A percentile compares a stretch with the other conserved stretches of the same genome.
phyloP scores from a whole-genome alignment of 2,113 vertebrate species.

The Macaca fascicularis region T2T-MFA8v1.1 NC_088391.1:24468001-24468500 shows the following conservation, averaged over 20 bases:
- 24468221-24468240: too few relatives aligned
- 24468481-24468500: not conserved
- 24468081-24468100: too few relatives aligned
- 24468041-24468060: too few relatives aligned
- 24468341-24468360: not conserved
- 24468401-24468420: not conserved
- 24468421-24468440: not conserved
- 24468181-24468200: too few relatives aligned
- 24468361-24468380: not conserved
- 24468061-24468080: too few relatives aligned
- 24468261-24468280: not conserved
- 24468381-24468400: not conserved
- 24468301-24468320: not conserved
- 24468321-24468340: not conserved
- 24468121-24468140: too few relatives aligned
- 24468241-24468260: not conserved
- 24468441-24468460: not conserved
- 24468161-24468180: too few relatives aligned
- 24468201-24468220: too few relatives aligned
- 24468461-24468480: not conserved
- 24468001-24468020: too few relatives aligned
- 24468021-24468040: too few relatives aligned
- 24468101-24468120: too few relatives aligned
- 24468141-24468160: too few relatives aligned
- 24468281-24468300: not conserved